Evolutionary conservation across 2,888 invertebrate species (phyloP), one percentile per base, ranked within the genome.

Genomic region (Machimus rusticus): DNA sequence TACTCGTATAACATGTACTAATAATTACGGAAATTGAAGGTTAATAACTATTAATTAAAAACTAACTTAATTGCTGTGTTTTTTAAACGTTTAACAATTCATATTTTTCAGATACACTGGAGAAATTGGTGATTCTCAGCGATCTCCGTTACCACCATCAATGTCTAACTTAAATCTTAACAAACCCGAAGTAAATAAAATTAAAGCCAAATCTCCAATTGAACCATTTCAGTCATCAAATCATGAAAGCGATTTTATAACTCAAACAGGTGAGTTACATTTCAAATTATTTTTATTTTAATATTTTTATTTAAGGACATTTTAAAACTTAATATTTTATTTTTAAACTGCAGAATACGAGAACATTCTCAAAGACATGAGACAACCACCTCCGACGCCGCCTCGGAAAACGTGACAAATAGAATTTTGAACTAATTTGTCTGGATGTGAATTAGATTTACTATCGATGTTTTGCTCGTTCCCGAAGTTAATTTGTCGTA

Each of bases 281-380:
- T 76, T 1, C 8, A 2, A 51, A 51, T n/a, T 51, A n/a, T 5
- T 6, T 51, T n/a, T 5, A n/a, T 19, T 19, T 51, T 46, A 12
- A 46, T 4, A 46, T n/a, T n/a, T 51, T 43, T 9, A 43, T 43
- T 12, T 2, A 43, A 43, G 1, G 43, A 3, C 3, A 43, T 0
- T 14, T 43, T 43, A 14, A 34, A 34, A 34, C 34, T 3, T 3
- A 5, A 34, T 4, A 34, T 34, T 34, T 34, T 6, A 34, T 34
- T 4, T 34, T 34, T 34, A 34, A 34, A 86, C 85, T 88, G 4
- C 51, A 93, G 93, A 92, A 90, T 92, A 92, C 91, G 92, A 93
- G 91, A 93, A 93, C 93, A 92, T 93, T 92, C 92, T 93, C 91
- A 93, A 93, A 92, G 93, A 92, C 91, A 91, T 93, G 91, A 92